Percentiles rank a stretch among this genome's conserved stretches.
Conservation (phyloP, 2,797 vertebrate genomes). For the Lepus oiostolus region DNA sequence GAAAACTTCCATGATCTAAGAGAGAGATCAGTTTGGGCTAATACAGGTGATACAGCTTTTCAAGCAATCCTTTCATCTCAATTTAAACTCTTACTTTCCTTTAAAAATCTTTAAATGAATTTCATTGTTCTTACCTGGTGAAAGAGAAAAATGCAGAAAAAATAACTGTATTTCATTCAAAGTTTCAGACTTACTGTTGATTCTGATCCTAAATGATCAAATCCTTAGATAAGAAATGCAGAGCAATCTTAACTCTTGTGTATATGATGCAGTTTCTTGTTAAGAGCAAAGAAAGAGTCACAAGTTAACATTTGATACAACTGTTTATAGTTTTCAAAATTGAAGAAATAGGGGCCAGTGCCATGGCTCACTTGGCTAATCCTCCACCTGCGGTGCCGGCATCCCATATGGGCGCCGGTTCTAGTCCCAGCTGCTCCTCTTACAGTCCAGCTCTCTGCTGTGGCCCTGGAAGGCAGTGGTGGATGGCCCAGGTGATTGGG, state of each 20-base stretch:
- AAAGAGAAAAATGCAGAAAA: constrained; percentile 62
- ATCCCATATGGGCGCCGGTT: too few species aligned
- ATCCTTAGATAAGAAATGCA: neutral
- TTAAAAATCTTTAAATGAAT: constrained; percentile 52
- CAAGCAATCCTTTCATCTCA: neutral
- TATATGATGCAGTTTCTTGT: neutral
- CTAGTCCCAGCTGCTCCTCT: too few species aligned
- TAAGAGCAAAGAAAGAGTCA: neutral
- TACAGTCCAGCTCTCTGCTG: too few species aligned
- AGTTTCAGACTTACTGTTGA: constrained; percentile 29
- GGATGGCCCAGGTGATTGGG: too few species aligned
- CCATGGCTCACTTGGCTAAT: too few species aligned
- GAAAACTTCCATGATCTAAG: neutral
- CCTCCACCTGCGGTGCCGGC: too few species aligned
- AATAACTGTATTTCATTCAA: constrained; percentile 40
- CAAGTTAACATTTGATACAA: neutral
- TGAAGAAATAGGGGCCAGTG: neutral
- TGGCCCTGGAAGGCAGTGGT: too few species aligned
- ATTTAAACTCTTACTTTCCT: constrained; percentile 30
- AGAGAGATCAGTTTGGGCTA: neutral
- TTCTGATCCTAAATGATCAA: constrained; percentile 63
- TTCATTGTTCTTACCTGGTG: constrained; percentile 9
- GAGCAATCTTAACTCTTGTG: constrained; percentile 56
- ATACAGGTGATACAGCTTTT: neutral
- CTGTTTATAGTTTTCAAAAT: constrained; percentile 44